Evolutionary conservation across 1,140 invertebrate genomes (phyloP), one percentile per base, ranked within the genome.

Genomic region (Bombus consobrinus): DNA sequence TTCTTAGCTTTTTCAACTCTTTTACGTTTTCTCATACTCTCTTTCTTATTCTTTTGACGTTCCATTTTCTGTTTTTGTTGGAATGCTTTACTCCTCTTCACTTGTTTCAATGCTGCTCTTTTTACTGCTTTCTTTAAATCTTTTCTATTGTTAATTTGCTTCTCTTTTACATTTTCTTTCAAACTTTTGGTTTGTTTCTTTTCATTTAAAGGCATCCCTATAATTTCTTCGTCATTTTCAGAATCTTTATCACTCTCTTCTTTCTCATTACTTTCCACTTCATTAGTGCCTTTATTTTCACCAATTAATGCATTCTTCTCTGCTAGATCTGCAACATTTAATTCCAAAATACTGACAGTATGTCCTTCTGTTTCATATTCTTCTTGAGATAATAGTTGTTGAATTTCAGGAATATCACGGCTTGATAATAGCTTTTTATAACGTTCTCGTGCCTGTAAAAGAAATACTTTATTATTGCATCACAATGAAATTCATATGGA

Each of bases 361-460:
- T 97, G 97, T 91, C 97, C 96, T n/a, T 97, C 96, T 89, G 97
- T 96, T 93, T 97, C 97, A 90, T 96, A 97, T 89, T 97, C 96
- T 43, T 94, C 85, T 90, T 97, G 95, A 81, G 96, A 95, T 1
- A 97, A 94, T 66, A 97, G 94, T 86, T 97, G 95, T 85, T 97
- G 96, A 78, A 97, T 92, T 90, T 97, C 97, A 37, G 97, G 97
- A 86, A 97, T 95, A 12, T 96, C 96, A 57, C 96, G 95, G 89
- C 95, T 96, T 0, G 97, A 97, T 25, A 96, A 93, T 4, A 97
- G 95, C 64, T 97, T 93, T 90, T 97, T 97, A 85, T 96, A 97
- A 41, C 95, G 95, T 93, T 97, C 96, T 91, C 96, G 96, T 81
- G 96, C 95, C 96, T 97, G 90, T 79, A 85, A 72, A 82, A 81